Evolutionary conservation across 2,113 vertebrate species (phyloP), one percentile per base, ranked within the genome.

Genomic region (Neolamprologus toae): DNA sequence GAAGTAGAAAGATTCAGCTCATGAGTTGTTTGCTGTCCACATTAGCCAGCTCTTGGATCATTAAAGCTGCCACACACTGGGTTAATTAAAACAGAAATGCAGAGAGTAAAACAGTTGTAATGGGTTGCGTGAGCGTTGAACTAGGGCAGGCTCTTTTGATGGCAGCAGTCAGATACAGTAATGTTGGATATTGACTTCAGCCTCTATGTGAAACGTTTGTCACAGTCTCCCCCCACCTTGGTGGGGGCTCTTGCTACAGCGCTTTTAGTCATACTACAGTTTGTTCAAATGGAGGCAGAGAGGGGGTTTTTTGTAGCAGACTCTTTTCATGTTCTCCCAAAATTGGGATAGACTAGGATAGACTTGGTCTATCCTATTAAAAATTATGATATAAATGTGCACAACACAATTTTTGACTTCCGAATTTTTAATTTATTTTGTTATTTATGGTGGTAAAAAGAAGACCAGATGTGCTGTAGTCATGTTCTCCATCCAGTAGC

Each of bases 91-190:
- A 31, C 84, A 89, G 51, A 83, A 86, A 89, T 26, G 84, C 68
- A 21, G 55, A 26, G 71, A 68, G 80, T 84, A 87, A 84, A 92
- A 91, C 68, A 82, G 68, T 63, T 86, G 68, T 47, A 84, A 88
- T 17, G 78, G 47, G 21, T 53, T 55, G 83, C 31, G 55, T 85
- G 85, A 68, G 84, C 59, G 47, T 31, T 91, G 90, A 93, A 92
- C 90, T 90, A 87, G 86, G 84, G 80, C 78, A 83, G 66, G 81
- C 45, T 88, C 88, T 94, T 76, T 95, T 90, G 88, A 92, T 93
- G 87, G 92, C 89, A 91, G 93, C 86, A 81, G 88, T 78, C 73
- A 51, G 45, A 78, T 51, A 78, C 73, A 78, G 45, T 78, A 78
- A n/a, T 51, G 45, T 78, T 13, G 26, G 88, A 82, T 89, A 88